These are phyloP conservation scores for Cephus nigrinus DNA, from an alignment of 2,888 invertebrate genomes.

Conservation along the genomic window DNA sequence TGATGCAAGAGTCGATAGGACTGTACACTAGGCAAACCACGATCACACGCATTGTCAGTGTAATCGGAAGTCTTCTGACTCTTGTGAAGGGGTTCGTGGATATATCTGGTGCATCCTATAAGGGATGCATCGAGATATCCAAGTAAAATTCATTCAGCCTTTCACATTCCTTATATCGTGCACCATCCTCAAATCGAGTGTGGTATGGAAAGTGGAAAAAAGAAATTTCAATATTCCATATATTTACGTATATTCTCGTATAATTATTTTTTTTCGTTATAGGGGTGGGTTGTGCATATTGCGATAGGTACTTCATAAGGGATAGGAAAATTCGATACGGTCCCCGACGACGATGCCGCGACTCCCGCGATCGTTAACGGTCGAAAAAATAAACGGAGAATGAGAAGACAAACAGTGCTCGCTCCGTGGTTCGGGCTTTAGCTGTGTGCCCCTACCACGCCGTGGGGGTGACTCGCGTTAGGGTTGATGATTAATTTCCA, in stretches of 20 bases:
- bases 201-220: neutral
- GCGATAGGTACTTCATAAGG: neutral
- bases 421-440: slow-evolving; percentile 3
- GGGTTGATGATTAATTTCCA: slow-evolving; percentile 47
- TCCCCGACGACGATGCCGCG: neutral
- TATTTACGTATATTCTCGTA: neutral
- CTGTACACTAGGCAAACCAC: neutral
- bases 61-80: neutral
- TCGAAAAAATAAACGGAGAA: slow-evolving; percentile 25
- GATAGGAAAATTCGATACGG: neutral
- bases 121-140: neutral
- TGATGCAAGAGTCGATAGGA: neutral
- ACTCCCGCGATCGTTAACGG: neutral
- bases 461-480: neutral
- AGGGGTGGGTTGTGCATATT: neutral
- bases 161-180: neutral
- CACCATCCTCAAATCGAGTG: neutral
- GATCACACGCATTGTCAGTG: neutral
- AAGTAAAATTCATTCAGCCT: neutral
- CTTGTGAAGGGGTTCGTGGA: neutral
- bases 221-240: neutral
- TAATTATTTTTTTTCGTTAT: neutral
- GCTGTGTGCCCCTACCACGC: neutral
- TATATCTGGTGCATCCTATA: neutral
- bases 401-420: slow-evolving; percentile 35